Conservation (phyloP, 2,888 invertebrate genomes). For the Drosophila ezoana region DNA sequence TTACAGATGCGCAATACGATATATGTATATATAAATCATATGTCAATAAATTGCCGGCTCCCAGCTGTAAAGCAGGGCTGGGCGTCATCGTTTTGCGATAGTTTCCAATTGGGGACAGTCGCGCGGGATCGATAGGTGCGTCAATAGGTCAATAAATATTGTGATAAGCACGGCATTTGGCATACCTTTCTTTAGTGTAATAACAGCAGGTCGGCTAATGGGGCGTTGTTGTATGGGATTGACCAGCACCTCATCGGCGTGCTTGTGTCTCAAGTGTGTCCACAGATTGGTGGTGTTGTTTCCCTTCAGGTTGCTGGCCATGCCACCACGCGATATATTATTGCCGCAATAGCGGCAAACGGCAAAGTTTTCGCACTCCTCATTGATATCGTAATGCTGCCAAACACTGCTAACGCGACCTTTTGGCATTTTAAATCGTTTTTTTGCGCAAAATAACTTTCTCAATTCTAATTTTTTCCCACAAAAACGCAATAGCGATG, state of each 20-base stretch:
- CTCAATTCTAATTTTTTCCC: slow-evolving; percentile 27
- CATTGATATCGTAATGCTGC: slow-evolving; percentile 71
- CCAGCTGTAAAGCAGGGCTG: slow-evolving; percentile 54
- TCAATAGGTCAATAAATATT: slow-evolving; percentile 53
- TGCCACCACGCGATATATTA: slow-evolving; percentile 73
- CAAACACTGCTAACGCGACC: slow-evolving; percentile 70
- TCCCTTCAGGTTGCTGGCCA: slow-evolving; percentile 72
- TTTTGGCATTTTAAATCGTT: slow-evolving; percentile 59
- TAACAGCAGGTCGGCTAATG: slow-evolving; percentile 23
- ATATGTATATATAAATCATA: slow-evolving; percentile 22
- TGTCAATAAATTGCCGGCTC: slow-evolving; percentile 31
- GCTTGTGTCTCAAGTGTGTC: slow-evolving; percentile 69
- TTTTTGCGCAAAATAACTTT: slow-evolving; percentile 27
- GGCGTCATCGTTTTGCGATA: slow-evolving; percentile 36
- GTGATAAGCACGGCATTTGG: slow-evolving; percentile 34
- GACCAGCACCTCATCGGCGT: slow-evolving; percentile 65
- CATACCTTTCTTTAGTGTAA: slow-evolving; percentile 69
- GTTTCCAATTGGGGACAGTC: slow-evolving; percentile 24
- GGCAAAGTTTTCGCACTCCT: slow-evolving; percentile 71
- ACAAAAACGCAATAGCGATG: slow-evolving; percentile 65
- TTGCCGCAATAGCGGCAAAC: slow-evolving; percentile 73
- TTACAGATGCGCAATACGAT: slow-evolving; percentile 15
- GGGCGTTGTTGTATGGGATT: slow-evolving; percentile 59
- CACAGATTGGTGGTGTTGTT: slow-evolving; percentile 70
- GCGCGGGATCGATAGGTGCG: slow-evolving; percentile 52